phyloP scores from a whole-genome alignment of 2,888 invertebrate species.

The Nasonovia ribisnigri region DNA sequence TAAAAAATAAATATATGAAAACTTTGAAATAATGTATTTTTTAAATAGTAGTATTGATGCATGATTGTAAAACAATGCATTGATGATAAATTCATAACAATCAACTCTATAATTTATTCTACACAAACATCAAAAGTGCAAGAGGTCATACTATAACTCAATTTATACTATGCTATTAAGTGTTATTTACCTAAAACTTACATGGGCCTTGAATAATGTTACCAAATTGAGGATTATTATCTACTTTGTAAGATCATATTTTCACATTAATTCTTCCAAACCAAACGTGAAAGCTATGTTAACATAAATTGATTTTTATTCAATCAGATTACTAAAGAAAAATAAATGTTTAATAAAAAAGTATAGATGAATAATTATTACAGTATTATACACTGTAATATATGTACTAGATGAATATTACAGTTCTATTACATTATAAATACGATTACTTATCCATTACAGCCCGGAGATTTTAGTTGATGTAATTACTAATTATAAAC shows the following conservation, averaged over 20 bases:
- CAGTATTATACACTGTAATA: too few species aligned
- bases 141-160: constrained; percentile 3
- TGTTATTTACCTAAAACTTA: constrained; percentile 20
- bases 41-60: background rate
- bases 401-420: background rate
- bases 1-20: background rate
- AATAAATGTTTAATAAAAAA: background rate
- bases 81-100: constrained; percentile 37
- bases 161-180: background rate
- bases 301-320: background rate
- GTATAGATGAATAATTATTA: too few species aligned
- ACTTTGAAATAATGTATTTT: background rate
- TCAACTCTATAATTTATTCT: constrained; percentile 29
- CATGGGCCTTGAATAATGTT: constrained; percentile 23
- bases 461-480: background rate
- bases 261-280: background rate
- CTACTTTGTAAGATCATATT: background rate
- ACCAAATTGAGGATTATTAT: constrained; percentile 37
- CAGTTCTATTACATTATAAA: background rate
- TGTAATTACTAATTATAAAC: background rate
- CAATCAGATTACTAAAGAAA: background rate
- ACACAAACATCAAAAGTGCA: constrained; percentile 27
- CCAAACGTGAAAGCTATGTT: background rate
- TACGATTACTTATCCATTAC: background rate
- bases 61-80: constrained; percentile 39